Percentiles rank a stretch among this genome's conserved stretches.
phyloP scores from a whole-genome alignment of 2,113 vertebrate species.

The Ctenomys sociabilis region DNA sequence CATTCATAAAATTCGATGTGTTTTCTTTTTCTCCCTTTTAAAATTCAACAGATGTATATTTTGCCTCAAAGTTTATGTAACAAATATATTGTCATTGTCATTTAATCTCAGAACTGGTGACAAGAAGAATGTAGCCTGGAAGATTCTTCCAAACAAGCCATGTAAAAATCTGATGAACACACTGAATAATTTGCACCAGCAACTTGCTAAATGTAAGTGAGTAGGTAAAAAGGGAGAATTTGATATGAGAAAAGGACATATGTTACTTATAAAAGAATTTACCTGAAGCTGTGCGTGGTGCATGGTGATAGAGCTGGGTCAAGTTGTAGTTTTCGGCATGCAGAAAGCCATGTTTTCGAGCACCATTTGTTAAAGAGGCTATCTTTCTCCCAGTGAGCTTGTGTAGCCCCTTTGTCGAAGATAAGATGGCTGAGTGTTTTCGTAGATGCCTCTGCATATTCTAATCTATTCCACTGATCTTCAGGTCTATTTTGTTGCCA shows the following conservation, averaged over 20 bases:
- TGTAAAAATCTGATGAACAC: constrained; percentile 97
- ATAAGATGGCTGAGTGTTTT: too few species aligned
- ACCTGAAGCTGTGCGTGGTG: too few species aligned
- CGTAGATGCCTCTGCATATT: too few species aligned
- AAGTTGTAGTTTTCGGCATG: too few species aligned
- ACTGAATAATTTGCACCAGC: constrained; percentile 94
- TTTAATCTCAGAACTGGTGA: constrained; percentile 93
- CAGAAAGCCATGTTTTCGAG: too few species aligned
- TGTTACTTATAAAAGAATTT: constrained; percentile 37
- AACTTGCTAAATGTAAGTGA: constrained; percentile 94
- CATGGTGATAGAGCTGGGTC: too few species aligned
- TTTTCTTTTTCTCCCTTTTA: constrained; percentile 50
- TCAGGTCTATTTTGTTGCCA: too few species aligned
- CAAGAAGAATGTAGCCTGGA: constrained; percentile 95
- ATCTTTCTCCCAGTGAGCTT: too few species aligned
- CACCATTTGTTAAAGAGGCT: too few species aligned
- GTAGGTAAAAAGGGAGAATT: constrained; percentile 59
- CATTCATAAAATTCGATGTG: background rate
- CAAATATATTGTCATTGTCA: constrained; percentile 75
- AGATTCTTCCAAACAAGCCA: constrained; percentile 97
- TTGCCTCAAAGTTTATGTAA: background rate
- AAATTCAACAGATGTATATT: background rate
- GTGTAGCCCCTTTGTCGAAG: too few species aligned
- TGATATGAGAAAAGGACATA: constrained; percentile 35
- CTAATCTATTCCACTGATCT: too few species aligned